Conservation (phyloP, 2,797 vertebrate genomes). For the Coendou prehensilis region DNA sequence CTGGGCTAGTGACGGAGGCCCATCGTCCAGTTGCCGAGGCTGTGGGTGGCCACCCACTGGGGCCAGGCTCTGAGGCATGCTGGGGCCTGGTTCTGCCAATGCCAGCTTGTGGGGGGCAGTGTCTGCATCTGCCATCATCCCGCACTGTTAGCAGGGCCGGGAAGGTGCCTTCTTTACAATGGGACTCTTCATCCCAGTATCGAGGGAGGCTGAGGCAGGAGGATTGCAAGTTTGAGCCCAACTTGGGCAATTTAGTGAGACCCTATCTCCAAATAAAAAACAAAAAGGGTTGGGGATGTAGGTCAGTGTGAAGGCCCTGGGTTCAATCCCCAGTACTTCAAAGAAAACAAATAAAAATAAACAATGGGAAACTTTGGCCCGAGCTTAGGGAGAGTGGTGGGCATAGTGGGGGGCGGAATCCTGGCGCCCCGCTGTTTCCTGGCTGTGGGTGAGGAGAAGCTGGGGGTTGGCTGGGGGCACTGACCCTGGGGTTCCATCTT, state of each 20-base stretch:
- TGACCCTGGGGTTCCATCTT: background rate
- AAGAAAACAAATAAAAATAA: background rate
- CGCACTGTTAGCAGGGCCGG: background rate
- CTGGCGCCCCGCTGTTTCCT: background rate
- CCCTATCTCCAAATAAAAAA: background rate
- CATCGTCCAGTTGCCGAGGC: fast-evolving
- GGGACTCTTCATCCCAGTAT: background rate
- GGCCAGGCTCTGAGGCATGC: background rate
- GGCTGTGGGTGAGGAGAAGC: background rate
- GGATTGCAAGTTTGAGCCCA: background rate
- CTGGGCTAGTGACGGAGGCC: background rate
- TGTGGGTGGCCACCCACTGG: background rate
- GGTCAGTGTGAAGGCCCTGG: background rate
- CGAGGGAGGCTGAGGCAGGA: background rate
- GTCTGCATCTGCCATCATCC: background rate
- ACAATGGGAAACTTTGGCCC: background rate
- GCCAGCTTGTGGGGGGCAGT: background rate
- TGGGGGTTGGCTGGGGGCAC: background rate
- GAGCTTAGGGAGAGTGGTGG: background rate
- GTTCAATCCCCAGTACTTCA: background rate
- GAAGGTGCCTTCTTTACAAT: background rate
- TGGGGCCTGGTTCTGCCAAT: background rate
- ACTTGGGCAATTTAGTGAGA: background rate
- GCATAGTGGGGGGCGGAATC: background rate
- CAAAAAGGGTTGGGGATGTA: background rate